phyloP scores from a whole-genome alignment of 2,888 invertebrate genomes.

The Slavum lentiscoides region DNA sequence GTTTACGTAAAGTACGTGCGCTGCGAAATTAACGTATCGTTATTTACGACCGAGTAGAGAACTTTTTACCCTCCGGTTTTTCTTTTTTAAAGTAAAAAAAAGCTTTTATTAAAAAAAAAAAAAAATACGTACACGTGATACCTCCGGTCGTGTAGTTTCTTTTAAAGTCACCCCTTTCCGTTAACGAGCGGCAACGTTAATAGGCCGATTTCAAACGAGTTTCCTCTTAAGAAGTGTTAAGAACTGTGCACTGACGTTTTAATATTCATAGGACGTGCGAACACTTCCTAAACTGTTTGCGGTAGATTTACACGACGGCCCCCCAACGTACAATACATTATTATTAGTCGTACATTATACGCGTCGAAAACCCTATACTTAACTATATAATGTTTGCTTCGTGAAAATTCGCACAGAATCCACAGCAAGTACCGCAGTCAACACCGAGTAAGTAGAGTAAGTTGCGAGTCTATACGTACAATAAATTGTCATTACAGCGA shows the following conservation, averaged over 20 bases:
- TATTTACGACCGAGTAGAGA: slow-evolving; percentile 29
- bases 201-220: slow-evolving; percentile 27
- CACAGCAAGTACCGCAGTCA: background rate
- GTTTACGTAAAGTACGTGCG: background rate
- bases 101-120: slow-evolving; percentile 25
- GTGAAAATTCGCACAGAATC: background rate
- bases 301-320: background rate
- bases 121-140: slow-evolving; percentile 7
- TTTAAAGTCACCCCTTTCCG: slow-evolving; percentile 7
- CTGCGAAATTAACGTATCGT: slow-evolving; percentile 5
- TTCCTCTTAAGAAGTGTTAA: slow-evolving; percentile 1
- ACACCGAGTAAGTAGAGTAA: too few relatives aligned
- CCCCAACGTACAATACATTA: slow-evolving; percentile 13
- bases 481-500: too few relatives aligned
- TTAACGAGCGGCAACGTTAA: slow-evolving; percentile 39
- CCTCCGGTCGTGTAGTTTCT: slow-evolving; percentile 2
- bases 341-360: background rate
- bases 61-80: slow-evolving; percentile 15
- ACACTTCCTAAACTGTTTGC: slow-evolving; percentile 15
- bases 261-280: slow-evolving; percentile 35
- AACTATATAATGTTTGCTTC: background rate
- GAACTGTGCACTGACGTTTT: slow-evolving; percentile 20
- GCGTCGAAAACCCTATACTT: too few relatives aligned
- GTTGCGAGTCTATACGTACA: too few relatives aligned
- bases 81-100: background rate